Percentiles rank a stretch among this genome's conserved stretches.
These are phyloP conservation scores for Synanthedon andrenaeformis DNA, from an alignment of 2,888 invertebrate species.

Conservation along the genomic window DNA sequence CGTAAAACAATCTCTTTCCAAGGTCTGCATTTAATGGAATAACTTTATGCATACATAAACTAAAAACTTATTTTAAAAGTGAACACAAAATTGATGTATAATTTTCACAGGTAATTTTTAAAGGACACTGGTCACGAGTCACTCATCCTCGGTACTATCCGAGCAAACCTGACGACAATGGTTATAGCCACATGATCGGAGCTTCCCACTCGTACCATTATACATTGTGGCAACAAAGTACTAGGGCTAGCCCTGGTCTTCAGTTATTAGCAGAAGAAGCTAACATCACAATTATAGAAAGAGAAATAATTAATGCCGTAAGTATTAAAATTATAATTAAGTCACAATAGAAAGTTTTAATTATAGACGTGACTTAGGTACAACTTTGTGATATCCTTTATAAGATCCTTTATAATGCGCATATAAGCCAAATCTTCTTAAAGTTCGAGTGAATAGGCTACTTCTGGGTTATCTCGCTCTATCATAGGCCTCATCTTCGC, in stretches of 20 bases:
- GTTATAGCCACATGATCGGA: conserved; percentile 54
- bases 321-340: conserved; percentile 6
- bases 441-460: too few relatives aligned
- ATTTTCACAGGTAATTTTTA: conserved; percentile 39
- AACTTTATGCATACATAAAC: too few relatives aligned
- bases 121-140: conserved; percentile 51
- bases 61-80: too few relatives aligned
- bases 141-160: conserved; percentile 52
- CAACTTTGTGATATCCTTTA: too few relatives aligned
- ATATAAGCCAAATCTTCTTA: too few relatives aligned
- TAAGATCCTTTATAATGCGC: too few relatives aligned
- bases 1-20: too few relatives aligned
- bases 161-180: conserved; percentile 47
- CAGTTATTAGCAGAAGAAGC: conserved; percentile 34
- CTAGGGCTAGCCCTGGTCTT: conserved; percentile 31
- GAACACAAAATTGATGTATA: too few relatives aligned
- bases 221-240: conserved; percentile 38
- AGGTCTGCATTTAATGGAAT: too few relatives aligned
- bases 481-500: too few relatives aligned
- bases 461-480: too few relatives aligned
- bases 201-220: conserved; percentile 42
- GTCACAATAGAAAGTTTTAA: not conserved
- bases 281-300: conserved; percentile 30
- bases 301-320: conserved; percentile 40
- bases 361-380: not conserved